Evolutionary conservation across 1,140 invertebrate species (phyloP).

Genomic region (Polyergus mexicanus): DNA sequence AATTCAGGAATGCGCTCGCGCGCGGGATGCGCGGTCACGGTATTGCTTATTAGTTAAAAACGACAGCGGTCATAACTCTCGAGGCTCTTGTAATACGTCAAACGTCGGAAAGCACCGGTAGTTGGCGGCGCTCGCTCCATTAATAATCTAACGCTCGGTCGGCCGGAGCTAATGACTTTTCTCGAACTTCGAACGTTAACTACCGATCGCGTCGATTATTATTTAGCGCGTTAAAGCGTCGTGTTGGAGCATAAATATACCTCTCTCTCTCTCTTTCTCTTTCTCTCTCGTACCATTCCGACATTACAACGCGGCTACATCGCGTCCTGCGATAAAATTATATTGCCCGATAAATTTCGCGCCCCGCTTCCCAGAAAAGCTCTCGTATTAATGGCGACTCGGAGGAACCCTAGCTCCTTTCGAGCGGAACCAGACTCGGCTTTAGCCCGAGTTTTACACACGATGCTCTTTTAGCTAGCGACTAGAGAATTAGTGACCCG

Average conservation of each 20-base stretch:
- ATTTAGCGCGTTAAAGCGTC: constrained; percentile 47
- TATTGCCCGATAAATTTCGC: constrained; percentile 64
- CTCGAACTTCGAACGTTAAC: constrained; percentile 60
- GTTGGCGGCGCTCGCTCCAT: constrained; percentile 44
- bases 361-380: constrained; percentile 60
- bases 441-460: constrained; percentile 42
- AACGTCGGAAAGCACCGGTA: constrained; percentile 57
- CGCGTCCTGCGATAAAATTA: constrained; percentile 56
- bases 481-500: constrained; percentile 50
- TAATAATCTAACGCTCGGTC: constrained; percentile 60
- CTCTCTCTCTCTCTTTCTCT: neutral
- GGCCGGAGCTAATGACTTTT: constrained; percentile 62
- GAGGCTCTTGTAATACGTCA: constrained; percentile 57
- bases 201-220: constrained; percentile 55
- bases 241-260: neutral
- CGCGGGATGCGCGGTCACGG: constrained; percentile 17
- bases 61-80: constrained; percentile 56
- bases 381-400: constrained; percentile 56
- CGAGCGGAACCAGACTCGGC: constrained; percentile 53
- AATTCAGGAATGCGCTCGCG: constrained; percentile 35
- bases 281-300: neutral
- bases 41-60: constrained; percentile 64
- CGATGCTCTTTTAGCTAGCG: constrained; percentile 47
- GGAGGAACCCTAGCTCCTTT: constrained; percentile 37
- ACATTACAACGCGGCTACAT: constrained; percentile 24